Base-by-base conservation (phyloP, 1,140 invertebrate species). In the Berghia stephanieae region DNA sequence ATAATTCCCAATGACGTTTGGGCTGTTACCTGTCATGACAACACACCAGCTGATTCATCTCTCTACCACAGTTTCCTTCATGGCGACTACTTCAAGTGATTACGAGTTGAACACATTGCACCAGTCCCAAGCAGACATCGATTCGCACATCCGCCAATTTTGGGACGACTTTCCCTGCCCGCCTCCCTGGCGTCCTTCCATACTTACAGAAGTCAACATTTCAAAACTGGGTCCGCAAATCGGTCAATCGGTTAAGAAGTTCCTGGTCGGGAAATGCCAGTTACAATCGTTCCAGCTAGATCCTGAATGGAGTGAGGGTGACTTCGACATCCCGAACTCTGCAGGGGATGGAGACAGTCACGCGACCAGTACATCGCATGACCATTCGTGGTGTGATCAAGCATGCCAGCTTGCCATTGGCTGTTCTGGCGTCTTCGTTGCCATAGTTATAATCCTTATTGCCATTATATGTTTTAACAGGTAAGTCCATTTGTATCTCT, bases 101-200 rank as follows among this genome's bases (percentile, higher is more conserved):
- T n/a, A n/a, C n/a, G n/a, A n/a, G n/a, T n/a, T n/a, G n/a, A n/a
- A n/a, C n/a, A n/a, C n/a, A n/a, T n/a, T n/a, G n/a, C n/a, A n/a
- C n/a, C n/a, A n/a, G n/a, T n/a, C n/a, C n/a, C n/a, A n/a, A n/a
- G n/a, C n/a, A n/a, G 43, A 57, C 27, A 49, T 57, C 16, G 68
- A 78, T 40, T 63, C 76, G 13, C 36, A 46, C 1, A 44, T 80
- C 5, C 52, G 18, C 27, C 73, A 75, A 27, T 80, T 78, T 73
- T 80, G 79, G 79, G 60, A 72, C 36, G 31, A 38, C 52, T 80
- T 80, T 55, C 79, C 79, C 16, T 80, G 79, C 60, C 79, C 79
- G 16, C 79, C 79, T 24, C 79, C 79, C 24, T 80, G 79, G 79
- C 70, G 66, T 34, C 72, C 71, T 4, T 71, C 34, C 2, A 52